Evolutionary conservation across 2,888 invertebrate species (phyloP).

Genomic region (Erynnis tages): DNA sequence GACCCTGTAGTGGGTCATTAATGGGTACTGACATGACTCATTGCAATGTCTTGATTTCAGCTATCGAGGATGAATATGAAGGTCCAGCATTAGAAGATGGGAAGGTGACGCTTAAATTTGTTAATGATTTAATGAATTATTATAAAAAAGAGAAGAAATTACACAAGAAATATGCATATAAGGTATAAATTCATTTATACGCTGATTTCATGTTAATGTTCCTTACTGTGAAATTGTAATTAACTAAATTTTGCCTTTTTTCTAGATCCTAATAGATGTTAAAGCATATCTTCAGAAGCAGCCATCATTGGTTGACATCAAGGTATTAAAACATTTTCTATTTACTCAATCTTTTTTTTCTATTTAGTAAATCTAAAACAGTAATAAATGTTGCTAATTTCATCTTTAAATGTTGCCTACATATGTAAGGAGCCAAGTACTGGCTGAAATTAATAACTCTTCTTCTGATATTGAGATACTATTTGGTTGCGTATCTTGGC

Average conservation of each 20-base stretch:
- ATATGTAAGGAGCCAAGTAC: too few species aligned
- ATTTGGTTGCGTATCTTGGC: too few species aligned
- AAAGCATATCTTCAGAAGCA: constrained; percentile 91
- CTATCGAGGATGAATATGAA: constrained; percentile 95
- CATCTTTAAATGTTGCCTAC: too few species aligned
- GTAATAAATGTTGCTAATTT: too few species aligned
- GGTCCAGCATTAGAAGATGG: constrained; percentile 95
- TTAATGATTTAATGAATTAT: constrained; percentile 92
- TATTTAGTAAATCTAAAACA: too few species aligned
- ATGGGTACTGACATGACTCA: too few species aligned
- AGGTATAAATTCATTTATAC: too few species aligned
- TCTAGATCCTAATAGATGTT: constrained; percentile 94
- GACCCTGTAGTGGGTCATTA: too few species aligned
- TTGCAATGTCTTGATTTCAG: constrained; percentile 73
- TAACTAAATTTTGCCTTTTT: constrained; percentile 32
- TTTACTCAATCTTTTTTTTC: too few species aligned
- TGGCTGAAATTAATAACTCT: too few species aligned
- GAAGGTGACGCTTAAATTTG: constrained; percentile 93
- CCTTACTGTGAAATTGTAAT: too few species aligned
- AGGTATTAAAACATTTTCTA: constrained; percentile 53
- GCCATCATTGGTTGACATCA: constrained; percentile 94
- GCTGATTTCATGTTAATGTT: background rate
- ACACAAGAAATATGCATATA: constrained; percentile 98
- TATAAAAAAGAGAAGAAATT: constrained; percentile 96
- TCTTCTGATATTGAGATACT: too few species aligned